Evolutionary conservation across 30 jellyfish, hydroid and myxozoan genomes (phyloP), one percentile per base, ranked within the genome.

Genomic region (Hydractinia symbiolongicarpus): DNA sequence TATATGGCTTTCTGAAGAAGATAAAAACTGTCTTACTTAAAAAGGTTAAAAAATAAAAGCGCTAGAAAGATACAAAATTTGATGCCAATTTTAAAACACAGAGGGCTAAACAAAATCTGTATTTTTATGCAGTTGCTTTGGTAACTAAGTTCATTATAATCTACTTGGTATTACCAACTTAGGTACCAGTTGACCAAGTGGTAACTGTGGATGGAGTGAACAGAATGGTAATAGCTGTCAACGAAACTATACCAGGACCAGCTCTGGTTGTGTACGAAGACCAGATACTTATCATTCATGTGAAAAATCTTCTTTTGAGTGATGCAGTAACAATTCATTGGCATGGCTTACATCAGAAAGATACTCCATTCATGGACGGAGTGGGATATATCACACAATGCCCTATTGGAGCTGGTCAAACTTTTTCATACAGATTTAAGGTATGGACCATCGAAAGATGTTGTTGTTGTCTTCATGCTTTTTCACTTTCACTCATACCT

Each of bases 301-400:
- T 90, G 13, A 71, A 67, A 40, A 90, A 90, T 69, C 61, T 77
- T 17, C 68, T 90, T 16, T 66, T 90, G 20, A 90, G 97, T 55
- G 95, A 90, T 81, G 62, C 94, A 56, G 94, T 88, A 4, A 79
- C 97, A 5, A 75, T 90, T 11, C 97, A 90, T 56, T 90, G 97
- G 97, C 97, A 90, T 78, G 97, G 97, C 8, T 44, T 90, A 53
- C 95, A 85, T 67, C 97, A 90, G 67, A 77, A 56, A 58, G 94
- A 90, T 19, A 90, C 97, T 10, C 97, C 97, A 16, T 90, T 87
- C 81, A 90, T 90, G 97, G 97, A 90, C 64, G 97, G 97, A 20
- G 97, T 90, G 20, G 97, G 86, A 52, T 90, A 86, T 74, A 86
- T 90, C 5, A 70, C 97, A n/a, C 97, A 90, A 69, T 90, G 97